Conservation (phyloP, 2,888 invertebrate species). For the Choristoneura rosaceana region DNA sequence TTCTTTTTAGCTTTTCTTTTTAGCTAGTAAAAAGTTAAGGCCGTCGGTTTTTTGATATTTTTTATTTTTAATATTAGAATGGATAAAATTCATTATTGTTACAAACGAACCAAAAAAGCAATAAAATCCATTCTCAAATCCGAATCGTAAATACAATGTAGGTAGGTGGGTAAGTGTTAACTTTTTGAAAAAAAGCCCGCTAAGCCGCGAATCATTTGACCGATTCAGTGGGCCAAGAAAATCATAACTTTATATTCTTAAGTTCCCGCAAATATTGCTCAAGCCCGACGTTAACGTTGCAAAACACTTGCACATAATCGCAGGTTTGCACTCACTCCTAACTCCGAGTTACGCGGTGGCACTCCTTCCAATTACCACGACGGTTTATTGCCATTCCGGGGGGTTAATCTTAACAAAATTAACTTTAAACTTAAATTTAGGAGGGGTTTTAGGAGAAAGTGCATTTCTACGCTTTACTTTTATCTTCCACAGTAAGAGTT, state of each 20-base stretch:
- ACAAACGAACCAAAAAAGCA: too few relatives aligned
- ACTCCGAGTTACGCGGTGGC: slow-evolving; percentile 26
- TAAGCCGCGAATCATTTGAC: too few relatives aligned
- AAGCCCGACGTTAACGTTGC: slow-evolving; percentile 9
- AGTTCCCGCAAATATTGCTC: not conserved
- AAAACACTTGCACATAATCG: slow-evolving; percentile 29
- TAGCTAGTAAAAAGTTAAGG: too few relatives aligned
- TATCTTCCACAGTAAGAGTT: not conserved
- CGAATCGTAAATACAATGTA: too few relatives aligned
- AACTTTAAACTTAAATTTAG: slow-evolving; percentile 19
- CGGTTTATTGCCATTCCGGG: slow-evolving; percentile 12
- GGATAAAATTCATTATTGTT: too few relatives aligned
- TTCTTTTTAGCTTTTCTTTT: too few relatives aligned
- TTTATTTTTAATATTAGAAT: too few relatives aligned
- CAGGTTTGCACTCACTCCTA: slow-evolving; percentile 17
- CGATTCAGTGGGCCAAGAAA: not conserved
- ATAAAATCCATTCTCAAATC: too few relatives aligned
- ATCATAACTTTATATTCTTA: not conserved
- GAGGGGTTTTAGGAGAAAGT: slow-evolving; percentile 1
- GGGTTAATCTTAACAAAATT: slow-evolving; percentile 1
- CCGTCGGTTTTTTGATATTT: too few relatives aligned
- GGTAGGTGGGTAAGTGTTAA: too few relatives aligned
- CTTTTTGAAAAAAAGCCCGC: too few relatives aligned
- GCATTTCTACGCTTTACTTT: not conserved
- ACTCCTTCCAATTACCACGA: slow-evolving; percentile 23